phyloP scores from a whole-genome alignment of 2,888 invertebrate genomes.

The Eretmocerus hayati region DNA sequence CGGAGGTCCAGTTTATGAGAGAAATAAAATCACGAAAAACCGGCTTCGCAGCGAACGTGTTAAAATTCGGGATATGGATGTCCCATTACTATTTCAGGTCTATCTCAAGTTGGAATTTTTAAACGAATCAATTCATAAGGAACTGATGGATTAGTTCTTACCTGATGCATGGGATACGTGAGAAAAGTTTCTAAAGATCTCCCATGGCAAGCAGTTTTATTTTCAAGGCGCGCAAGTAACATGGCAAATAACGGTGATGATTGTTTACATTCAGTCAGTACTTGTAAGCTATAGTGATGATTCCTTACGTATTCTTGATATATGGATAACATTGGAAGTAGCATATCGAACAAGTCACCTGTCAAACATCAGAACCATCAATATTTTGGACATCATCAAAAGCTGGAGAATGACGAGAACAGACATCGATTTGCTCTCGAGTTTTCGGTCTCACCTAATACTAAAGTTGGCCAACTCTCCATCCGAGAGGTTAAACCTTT shows the following conservation, averaged over 20 bases:
- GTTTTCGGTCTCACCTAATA: slow-evolving; percentile 61
- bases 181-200: slow-evolving; percentile 81
- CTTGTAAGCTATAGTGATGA: slow-evolving; percentile 89
- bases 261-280: slow-evolving; percentile 87
- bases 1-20: too few relatives aligned
- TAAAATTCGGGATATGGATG: too few relatives aligned
- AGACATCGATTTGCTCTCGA: too few relatives aligned
- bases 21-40: too few relatives aligned
- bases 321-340: slow-evolving; percentile 88
- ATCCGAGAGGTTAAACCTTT: slow-evolving; percentile 85
- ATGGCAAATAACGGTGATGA: slow-evolving; percentile 68
- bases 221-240: slow-evolving; percentile 72
- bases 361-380: slow-evolving; percentile 28
- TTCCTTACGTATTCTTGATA: slow-evolving; percentile 93
- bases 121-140: too few relatives aligned
- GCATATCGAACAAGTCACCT: slow-evolving; percentile 92
- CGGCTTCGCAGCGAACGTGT: too few relatives aligned
- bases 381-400: not conserved
- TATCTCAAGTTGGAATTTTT: too few relatives aligned
- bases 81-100: too few relatives aligned
- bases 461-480: slow-evolving; percentile 90
- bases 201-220: slow-evolving; percentile 78
- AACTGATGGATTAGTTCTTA: too few relatives aligned
- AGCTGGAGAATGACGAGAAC: not conserved
- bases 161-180: slow-evolving; percentile 93